These are phyloP conservation scores for Sisor rabdophorus DNA, from an alignment of 2,113 vertebrate genomes.

Conservation along the genomic window DNA sequence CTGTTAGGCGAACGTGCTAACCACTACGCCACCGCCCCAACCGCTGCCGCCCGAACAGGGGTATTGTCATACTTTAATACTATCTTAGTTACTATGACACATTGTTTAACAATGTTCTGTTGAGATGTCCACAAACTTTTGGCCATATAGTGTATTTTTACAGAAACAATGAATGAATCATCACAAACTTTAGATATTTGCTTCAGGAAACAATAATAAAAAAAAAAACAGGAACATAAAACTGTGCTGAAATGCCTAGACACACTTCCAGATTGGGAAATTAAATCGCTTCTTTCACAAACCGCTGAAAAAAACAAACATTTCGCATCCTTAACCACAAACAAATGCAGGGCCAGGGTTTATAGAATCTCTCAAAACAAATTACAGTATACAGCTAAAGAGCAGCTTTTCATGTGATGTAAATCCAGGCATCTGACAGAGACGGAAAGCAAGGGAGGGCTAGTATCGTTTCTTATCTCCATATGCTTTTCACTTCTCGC, in stretches of 20 bases:
- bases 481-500: neutral
- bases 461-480: constrained; percentile 61
- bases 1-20: too few relatives aligned
- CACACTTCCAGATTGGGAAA: neutral
- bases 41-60: too few relatives aligned
- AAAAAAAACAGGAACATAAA: neutral
- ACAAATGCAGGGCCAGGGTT: neutral
- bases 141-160: neutral
- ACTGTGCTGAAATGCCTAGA: neutral
- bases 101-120: too few relatives aligned
- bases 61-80: too few relatives aligned
- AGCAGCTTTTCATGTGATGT: constrained; percentile 47
- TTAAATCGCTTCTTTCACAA: constrained; percentile 31
- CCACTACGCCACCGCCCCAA: too few relatives aligned
- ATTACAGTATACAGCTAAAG: constrained; percentile 13
- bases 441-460: constrained; percentile 42
- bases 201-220: constrained; percentile 13
- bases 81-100: too few relatives aligned
- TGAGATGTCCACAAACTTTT: too few relatives aligned
- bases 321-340: constrained; percentile 24
- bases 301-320: neutral
- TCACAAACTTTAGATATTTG: neutral
- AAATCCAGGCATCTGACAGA: constrained; percentile 59
- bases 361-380: constrained; percentile 26
- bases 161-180: neutral